A percentile compares a stretch with the other conserved stretches of the same genome.
phyloP scores from a whole-genome alignment of 2,888 invertebrate species.

The Rhagium mordax region DNA sequence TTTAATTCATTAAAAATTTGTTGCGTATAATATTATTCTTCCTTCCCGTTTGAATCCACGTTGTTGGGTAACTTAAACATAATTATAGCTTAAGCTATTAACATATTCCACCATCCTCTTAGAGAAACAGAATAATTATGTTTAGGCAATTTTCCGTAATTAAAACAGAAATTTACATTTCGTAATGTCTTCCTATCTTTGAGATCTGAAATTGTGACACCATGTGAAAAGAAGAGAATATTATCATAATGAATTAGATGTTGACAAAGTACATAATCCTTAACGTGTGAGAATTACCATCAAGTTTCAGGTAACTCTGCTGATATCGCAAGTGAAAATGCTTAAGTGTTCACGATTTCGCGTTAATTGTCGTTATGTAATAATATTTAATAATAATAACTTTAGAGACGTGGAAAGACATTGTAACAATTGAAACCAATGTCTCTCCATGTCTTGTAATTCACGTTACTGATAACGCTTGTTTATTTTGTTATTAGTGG shows the following conservation, averaged over 20 bases:
- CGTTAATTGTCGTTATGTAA: neutral
- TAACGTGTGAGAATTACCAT: slow-evolving; percentile 22
- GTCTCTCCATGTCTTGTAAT: too few relatives aligned
- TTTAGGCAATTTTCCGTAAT: slow-evolving; percentile 50
- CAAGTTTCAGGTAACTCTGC: neutral
- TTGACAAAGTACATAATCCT: slow-evolving; percentile 11
- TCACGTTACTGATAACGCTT: too few relatives aligned
- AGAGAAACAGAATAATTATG: slow-evolving; percentile 47
- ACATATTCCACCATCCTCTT: slow-evolving; percentile 48
- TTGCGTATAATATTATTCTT: slow-evolving; percentile 4
- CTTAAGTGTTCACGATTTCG: neutral
- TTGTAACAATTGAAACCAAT: too few relatives aligned
- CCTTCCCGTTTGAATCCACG: slow-evolving; percentile 31
- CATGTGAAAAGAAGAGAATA: slow-evolving; percentile 17
- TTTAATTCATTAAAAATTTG: neutral
- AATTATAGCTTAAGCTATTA: slow-evolving; percentile 45
- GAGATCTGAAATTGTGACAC: slow-evolving; percentile 17
- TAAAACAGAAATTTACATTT: slow-evolving; percentile 47
- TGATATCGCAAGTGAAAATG: slow-evolving; percentile 1
- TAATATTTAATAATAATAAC: neutral
- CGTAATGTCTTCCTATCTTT: slow-evolving; percentile 18
- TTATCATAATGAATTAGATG: slow-evolving; percentile 26
- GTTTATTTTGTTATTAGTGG: too few relatives aligned
- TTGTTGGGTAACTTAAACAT: slow-evolving; percentile 41
- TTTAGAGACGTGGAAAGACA: too few relatives aligned